Base-by-base conservation (phyloP, 2,888 invertebrate genomes). In the Cantharis rufa region DNA sequence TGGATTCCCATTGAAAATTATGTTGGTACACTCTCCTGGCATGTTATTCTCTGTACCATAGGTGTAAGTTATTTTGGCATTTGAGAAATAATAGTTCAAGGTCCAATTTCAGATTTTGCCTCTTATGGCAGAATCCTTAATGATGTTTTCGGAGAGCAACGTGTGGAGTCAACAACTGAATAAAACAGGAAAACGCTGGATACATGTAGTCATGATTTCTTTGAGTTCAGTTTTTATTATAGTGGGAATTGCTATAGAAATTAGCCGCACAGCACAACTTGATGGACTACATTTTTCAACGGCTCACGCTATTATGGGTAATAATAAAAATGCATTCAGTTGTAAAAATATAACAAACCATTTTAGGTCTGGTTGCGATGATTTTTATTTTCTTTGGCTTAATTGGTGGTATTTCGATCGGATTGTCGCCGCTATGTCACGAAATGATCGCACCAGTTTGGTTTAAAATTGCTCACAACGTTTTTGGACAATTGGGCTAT, bases 41-140 rank as follows among this genome's bases (percentile, higher is more conserved):
- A 87, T 80, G 86, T 87, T 11, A 85, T 86, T 74, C 80, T 87
- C 61, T 86, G 85, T 70, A 87, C 87, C 10, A 78, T 86, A 70
- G 87, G 86, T 80, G 87, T 87, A 82, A 86, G 86, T 84, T 73
- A 21, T 69, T 21, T 21, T 61, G 0, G 7, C 11, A 24, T 70
- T 63, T 18, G 9, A 64, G 18, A 62, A 11, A 15, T 7, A 63
- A 63, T 11, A 69, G 1, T 3, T 64, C 7, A 11, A 61, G 13
- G 48, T 16, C 32, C 15, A 64, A 11, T 76, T 73, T 73, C 83
- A 86, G 85, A 75, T 83, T 74, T 77, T 84, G 7, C 79, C 84
- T 10, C 80, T 84, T 24, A 83, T 84, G 82, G 82, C 84, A 4
- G 83, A 84, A 78, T 83, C 83, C 9, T 77, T 85, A 18, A 80